A percentile compares a stretch with the other conserved stretches of the same genome.
phyloP scores from a whole-genome alignment of 2,888 invertebrate genomes.

The Himalopsyche kuldschensis region DNA sequence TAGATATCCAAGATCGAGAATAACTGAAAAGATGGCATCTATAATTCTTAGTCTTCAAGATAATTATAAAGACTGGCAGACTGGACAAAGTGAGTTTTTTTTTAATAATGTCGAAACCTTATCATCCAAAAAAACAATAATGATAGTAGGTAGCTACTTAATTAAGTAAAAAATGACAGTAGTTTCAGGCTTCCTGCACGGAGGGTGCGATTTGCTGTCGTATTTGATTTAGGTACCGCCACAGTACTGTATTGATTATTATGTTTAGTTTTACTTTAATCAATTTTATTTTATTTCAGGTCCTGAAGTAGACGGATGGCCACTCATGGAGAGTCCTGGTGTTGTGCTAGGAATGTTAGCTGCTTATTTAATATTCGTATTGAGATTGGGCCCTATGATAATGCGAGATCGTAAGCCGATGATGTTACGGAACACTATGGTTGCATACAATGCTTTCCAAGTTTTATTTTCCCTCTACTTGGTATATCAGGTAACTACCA shows the following conservation, averaged over 20 bases:
- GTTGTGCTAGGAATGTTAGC: slow-evolving; percentile 68
- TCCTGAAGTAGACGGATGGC: slow-evolving; percentile 76
- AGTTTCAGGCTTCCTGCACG: no score
- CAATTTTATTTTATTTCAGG: slow-evolving; percentile 54
- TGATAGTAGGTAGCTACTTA: no score
- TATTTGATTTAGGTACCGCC: no score
- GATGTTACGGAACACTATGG: slow-evolving; percentile 70
- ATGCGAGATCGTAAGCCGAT: slow-evolving; percentile 74
- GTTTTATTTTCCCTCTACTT: slow-evolving; percentile 78
- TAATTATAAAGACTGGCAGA: slow-evolving; percentile 53
- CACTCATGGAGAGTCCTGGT: slow-evolving; percentile 74
- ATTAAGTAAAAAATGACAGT: no score
- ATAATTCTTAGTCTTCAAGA: slow-evolving; percentile 42
- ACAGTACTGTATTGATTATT: no score
- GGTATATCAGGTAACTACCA: slow-evolving; percentile 46
- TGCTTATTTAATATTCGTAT: slow-evolving; percentile 68
- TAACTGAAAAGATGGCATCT: slow-evolving; percentile 18
- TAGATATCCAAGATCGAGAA: no score
- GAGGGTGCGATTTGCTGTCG: no score
- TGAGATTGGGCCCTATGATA: slow-evolving; percentile 70
- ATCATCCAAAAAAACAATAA: no score
- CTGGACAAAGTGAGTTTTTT: slow-evolving; percentile 55
- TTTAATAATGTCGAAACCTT: no score
- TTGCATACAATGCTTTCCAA: slow-evolving; percentile 86
- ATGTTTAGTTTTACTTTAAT: no score